Base-by-base conservation (phyloP, 1,140 invertebrate genomes). In the Drosophila ironensis region DNA sequence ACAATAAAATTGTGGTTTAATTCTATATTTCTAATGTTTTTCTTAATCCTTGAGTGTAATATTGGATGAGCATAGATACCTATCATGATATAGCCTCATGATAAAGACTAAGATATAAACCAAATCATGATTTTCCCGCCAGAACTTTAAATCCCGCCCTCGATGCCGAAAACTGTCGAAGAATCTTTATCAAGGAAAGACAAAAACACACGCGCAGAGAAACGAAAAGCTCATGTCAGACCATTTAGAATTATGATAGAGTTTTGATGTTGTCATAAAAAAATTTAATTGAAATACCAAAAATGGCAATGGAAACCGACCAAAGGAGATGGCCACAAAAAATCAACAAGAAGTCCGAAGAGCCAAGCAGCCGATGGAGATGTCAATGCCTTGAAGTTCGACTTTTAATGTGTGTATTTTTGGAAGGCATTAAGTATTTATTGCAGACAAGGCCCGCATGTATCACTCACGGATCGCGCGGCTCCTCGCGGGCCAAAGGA, bases 241-340 rank as follows among this genome's bases (percentile, higher is more conserved):
- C 56, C 74, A 64, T 86, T 86, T 86, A 86, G 80, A 86, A 86
- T 86, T 86, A 86, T 86, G 80, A 86, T 86, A 86, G 80, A 86
- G 80, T 86, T 86, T 86, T 86, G 80, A 86, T 86, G 80, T 86
- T 86, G 80, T 86, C 80, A 86, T 86, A 86, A 86, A 86, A 80
- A 86, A 86, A 86, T 86, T 86, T 86, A 86, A 86, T 86, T 86
- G 80, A 86, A 86, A 86, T 86, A 86, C 80, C 80, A 86, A 86
- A 86, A 86, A 86, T 86, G 80, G 80, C 80, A 78, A 86, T 54
- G 80, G 63, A 78, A 77, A 64, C 47, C 72, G 52, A 41, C 44
- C 59, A 56, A 63, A 44, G 50, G 40, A 33, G 14, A 16, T 16
- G 33, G 33, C 30, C 30, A 37, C 14, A 37, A 16, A 37, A 37